phyloP scores from a whole-genome alignment of 2,797 vertebrate genomes.

The Mormyrus proboscirostris region DNA sequence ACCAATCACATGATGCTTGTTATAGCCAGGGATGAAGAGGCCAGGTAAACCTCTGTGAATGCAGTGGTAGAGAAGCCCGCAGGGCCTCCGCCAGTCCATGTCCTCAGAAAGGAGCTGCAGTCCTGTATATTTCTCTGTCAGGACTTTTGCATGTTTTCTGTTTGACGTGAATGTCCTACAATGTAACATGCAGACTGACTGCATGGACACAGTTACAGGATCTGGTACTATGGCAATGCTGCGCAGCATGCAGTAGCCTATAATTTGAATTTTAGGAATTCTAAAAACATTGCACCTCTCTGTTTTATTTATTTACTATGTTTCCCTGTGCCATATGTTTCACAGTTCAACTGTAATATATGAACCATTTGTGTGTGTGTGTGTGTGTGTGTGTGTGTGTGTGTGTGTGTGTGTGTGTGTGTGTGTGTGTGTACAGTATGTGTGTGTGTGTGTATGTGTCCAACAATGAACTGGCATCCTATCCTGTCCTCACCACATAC shows the following conservation, averaged over 20 bases:
- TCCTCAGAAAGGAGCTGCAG: neutral
- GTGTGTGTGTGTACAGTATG: neutral
- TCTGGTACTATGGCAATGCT: neutral
- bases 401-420: neutral
- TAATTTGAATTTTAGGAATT: neutral
- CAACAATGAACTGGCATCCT: neutral
- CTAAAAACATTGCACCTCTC: neutral
- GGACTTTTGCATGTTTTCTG: neutral
- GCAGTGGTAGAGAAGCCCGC: neutral
- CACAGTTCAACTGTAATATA: neutral
- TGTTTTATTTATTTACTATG: neutral
- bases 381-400: neutral
- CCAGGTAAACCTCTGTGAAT: conserved; percentile 59
- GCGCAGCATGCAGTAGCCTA: no score
- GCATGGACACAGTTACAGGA: neutral
- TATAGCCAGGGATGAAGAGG: conserved; percentile 78
- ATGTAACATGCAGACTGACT: neutral
- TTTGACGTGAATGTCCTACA: neutral
- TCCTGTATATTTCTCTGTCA: neutral
- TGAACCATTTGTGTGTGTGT: neutral
- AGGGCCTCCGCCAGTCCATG: neutral
- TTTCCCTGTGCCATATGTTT: neutral
- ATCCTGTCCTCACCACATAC: neutral
- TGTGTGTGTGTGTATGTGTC: neutral
- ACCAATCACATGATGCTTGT: conserved; percentile 84